These are phyloP conservation scores for Diaperis boleti DNA, from an alignment of 2,888 invertebrate genomes.

Conservation along the genomic window DNA sequence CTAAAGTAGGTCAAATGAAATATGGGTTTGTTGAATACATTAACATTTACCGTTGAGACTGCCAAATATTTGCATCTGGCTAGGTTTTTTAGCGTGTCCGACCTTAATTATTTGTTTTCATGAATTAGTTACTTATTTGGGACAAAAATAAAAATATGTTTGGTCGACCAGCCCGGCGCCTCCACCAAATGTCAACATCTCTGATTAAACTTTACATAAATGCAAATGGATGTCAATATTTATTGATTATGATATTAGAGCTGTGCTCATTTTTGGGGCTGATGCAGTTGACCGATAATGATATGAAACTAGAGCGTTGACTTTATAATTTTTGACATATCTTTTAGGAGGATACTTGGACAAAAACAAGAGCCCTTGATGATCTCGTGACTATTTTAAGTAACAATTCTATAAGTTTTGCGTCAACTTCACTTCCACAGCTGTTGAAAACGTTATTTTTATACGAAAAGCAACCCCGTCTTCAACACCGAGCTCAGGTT, in stretches of 20 bases:
- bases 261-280: conserved; percentile 8
- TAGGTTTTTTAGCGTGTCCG: conserved; percentile 22
- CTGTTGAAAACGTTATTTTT: conserved; percentile 75
- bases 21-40: conserved; percentile 25
- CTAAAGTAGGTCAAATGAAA: conserved; percentile 36
- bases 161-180: conserved; percentile 11
- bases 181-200: conserved; percentile 8
- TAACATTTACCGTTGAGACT: conserved; percentile 19
- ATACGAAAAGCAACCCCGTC: conserved; percentile 70
- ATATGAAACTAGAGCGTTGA: conserved; percentile 32
- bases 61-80: conserved; percentile 41
- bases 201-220: background rate
- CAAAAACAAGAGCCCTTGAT: conserved; percentile 69
- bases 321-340: conserved; percentile 10
- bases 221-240: conserved; percentile 7
- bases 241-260: conserved; percentile 32
- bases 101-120: conserved; percentile 22
- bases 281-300: conserved; percentile 27
- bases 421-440: conserved; percentile 70
- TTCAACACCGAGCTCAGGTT: conserved; percentile 56
- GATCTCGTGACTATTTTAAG: conserved; percentile 70
- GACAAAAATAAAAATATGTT: conserved; percentile 12
- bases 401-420: conserved; percentile 67
- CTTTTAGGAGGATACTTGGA: conserved; percentile 32
- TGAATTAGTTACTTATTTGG: conserved; percentile 26